Base-by-base conservation (phyloP, 2,113 vertebrate genomes). In the Thunnus thynnus region DNA sequence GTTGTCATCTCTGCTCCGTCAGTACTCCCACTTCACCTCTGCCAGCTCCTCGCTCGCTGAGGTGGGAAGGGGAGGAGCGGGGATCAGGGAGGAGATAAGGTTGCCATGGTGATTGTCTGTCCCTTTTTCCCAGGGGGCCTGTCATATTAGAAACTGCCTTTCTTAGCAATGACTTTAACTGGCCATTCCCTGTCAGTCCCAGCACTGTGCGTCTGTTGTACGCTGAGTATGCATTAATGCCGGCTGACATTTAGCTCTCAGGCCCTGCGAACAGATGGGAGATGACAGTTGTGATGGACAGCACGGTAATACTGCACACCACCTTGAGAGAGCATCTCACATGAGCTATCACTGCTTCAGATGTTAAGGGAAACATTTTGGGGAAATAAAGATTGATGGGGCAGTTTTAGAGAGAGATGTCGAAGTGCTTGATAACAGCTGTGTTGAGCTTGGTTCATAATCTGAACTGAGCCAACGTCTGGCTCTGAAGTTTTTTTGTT, bases 1-100 rank as follows among this genome's bases (percentile, higher is more conserved):
- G 78, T 88, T 92, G 92, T 92, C 93, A 92, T 92, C 88, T 93
- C 81, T 63, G 73, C 89, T 89, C 86, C 82, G 89, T 86, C 81
- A 61, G 70, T n/a, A n/a, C 72, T 88, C 72, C 80, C 64, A 0
- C 60, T 84, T 88, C 84, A 88, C 86, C 78, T 83, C 86, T 55
- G 71, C 67, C 68, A 51, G 76, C 66, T 80, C 60, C 78, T 69
- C 62, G 13, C 76, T 82, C 46, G 2, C 63, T 3, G 12, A 56
- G 78, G 52, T 25, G 55, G 48, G 22, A 41, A 12, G 16, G 10
- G 13, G 8, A n/a, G 12, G 46, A 16, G 13, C 48, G 63, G 52
- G 41, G 41, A 20, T 68, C 57, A 74, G 9, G 58, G 27, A 64
- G 58, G 54, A 74, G 81, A 78, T 66, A 75, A 83, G 68, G 89